Evolutionary conservation across 2,113 vertebrate species (phyloP).

Genomic region (Petrocephalus microphthalmus): DNA sequence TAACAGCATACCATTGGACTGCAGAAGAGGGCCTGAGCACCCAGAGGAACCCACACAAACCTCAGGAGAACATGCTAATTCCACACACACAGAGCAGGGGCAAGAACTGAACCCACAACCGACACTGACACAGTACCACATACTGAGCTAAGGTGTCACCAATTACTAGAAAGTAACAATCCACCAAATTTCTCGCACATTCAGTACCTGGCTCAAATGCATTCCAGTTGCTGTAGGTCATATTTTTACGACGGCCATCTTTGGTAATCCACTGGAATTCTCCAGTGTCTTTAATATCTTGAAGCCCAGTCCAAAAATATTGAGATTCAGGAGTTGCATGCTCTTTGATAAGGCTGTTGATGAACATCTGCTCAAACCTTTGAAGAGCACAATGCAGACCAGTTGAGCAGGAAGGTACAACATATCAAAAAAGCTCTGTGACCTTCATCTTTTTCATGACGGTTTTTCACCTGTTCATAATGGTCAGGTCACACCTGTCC

Average conservation of each 20-base stretch:
- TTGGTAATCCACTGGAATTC: constrained; percentile 75
- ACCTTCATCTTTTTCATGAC: not conserved
- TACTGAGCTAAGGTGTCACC: not conserved
- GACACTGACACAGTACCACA: not conserved
- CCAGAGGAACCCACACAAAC: not conserved
- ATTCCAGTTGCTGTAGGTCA: constrained; percentile 83
- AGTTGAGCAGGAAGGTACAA: not conserved
- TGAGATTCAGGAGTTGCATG: constrained; percentile 52
- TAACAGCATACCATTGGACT: not conserved
- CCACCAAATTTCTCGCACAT: not conserved
- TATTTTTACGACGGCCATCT: constrained; percentile 41
- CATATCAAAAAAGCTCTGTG: not conserved
- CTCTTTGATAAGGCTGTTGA: constrained; percentile 76
- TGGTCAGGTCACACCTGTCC: constrained; percentile 74
- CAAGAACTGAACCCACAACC: not conserved
- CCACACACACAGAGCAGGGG: not conserved
- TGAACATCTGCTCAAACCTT: constrained; percentile 92
- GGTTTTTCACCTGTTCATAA: constrained; percentile 67
- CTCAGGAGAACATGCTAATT: not conserved
- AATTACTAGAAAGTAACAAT: not conserved
- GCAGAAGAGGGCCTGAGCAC: not conserved
- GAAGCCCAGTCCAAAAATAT: constrained; percentile 84
- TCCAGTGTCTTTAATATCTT: constrained; percentile 66
- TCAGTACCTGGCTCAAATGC: constrained; percentile 71
- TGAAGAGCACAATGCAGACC: constrained; percentile 21